phyloP scores from a whole-genome alignment of 1,140 invertebrate genomes.

The Drosophila murphyi region DNA sequence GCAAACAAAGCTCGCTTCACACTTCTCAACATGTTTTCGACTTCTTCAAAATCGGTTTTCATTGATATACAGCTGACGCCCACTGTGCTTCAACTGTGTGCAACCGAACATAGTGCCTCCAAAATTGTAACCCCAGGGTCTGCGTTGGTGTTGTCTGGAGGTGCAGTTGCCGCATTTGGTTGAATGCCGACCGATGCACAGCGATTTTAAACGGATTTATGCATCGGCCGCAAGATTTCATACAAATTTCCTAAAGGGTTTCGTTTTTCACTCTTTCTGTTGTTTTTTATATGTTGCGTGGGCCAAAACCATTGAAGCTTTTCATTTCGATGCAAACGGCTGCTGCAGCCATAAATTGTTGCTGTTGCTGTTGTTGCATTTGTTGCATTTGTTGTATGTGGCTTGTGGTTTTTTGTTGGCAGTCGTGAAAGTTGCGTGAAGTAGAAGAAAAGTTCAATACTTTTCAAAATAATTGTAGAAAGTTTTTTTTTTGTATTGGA shows the following conservation, averaged over 20 bases:
- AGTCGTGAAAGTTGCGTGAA: slow-evolving; percentile 79
- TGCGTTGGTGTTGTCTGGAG: slow-evolving; percentile 72
- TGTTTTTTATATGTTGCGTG: slow-evolving; percentile 62
- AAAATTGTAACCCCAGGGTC: slow-evolving; percentile 60
- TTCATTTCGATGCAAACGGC: slow-evolving; percentile 61
- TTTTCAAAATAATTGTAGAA: slow-evolving; percentile 81
- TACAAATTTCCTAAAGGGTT: slow-evolving; percentile 82
- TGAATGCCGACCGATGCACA: slow-evolving; percentile 35
- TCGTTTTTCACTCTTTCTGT: slow-evolving; percentile 58
- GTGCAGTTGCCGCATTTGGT: slow-evolving; percentile 40
- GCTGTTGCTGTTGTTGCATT: slow-evolving; percentile 39
- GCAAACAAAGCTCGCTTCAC: not conserved
- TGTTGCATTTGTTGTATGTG: slow-evolving; percentile 44
- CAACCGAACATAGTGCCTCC: slow-evolving; percentile 36
- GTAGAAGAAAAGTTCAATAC: slow-evolving; percentile 82
- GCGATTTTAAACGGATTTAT: slow-evolving; percentile 80
- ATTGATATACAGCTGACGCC: slow-evolving; percentile 13
- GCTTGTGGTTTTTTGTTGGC: slow-evolving; percentile 56
- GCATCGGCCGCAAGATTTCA: slow-evolving; percentile 64
- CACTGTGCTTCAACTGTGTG: slow-evolving; percentile 29
- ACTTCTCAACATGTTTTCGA: not conserved
- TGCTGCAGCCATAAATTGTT: slow-evolving; percentile 74
- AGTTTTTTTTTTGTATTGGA: slow-evolving; percentile 63
- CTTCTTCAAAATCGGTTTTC: slow-evolving; percentile 1
- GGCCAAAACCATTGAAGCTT: slow-evolving; percentile 62